Conservation (phyloP, 37 sponge, comb jelly and placozoan genomes). For the Dysidea cf. avara region DNA sequence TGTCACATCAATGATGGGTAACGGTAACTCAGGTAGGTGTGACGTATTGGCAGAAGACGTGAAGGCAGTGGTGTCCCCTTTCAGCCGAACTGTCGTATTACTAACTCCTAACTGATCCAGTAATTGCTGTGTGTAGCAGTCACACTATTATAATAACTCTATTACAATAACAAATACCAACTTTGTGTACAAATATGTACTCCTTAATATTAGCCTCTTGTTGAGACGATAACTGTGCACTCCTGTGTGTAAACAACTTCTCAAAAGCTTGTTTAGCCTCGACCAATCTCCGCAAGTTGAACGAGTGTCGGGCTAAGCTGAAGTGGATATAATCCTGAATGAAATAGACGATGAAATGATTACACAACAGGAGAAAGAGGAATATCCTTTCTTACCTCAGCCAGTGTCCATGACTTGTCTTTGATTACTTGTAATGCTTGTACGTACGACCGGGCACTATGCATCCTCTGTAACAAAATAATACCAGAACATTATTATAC, state of each 20-base stretch:
- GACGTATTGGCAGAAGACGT: too few relatives aligned
- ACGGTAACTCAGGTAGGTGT: too few relatives aligned
- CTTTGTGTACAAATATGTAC: slow-evolving; percentile 61
- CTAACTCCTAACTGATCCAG: too few relatives aligned
- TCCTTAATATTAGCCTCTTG: slow-evolving; percentile 63
- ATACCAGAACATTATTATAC: too few relatives aligned
- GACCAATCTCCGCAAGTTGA: slow-evolving; percentile 19
- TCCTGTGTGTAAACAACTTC: slow-evolving; percentile 48
- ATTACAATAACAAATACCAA: neutral
- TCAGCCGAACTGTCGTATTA: too few relatives aligned
- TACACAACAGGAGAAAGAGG: neutral
- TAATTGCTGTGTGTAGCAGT: too few relatives aligned
- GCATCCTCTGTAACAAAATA: slow-evolving; percentile 43
- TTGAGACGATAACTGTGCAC: slow-evolving; percentile 28
- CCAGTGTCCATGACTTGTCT: slow-evolving; percentile 71
- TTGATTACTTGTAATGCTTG: slow-evolving; percentile 64
- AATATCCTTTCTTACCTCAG: slow-evolving; percentile 48
- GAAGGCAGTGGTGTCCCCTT: too few relatives aligned
- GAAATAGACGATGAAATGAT: neutral
- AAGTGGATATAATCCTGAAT: slow-evolving; percentile 54
- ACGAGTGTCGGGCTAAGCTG: slow-evolving; percentile 48
- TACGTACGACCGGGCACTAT: slow-evolving; percentile 48
- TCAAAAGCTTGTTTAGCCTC: slow-evolving; percentile 51
- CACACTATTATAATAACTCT: too few relatives aligned
- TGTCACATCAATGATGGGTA: too few relatives aligned